Evolutionary conservation across 2,797 vertebrate species (phyloP), one percentile per base, ranked within the genome.

Genomic region (Poeciliopsis infans): DNA sequence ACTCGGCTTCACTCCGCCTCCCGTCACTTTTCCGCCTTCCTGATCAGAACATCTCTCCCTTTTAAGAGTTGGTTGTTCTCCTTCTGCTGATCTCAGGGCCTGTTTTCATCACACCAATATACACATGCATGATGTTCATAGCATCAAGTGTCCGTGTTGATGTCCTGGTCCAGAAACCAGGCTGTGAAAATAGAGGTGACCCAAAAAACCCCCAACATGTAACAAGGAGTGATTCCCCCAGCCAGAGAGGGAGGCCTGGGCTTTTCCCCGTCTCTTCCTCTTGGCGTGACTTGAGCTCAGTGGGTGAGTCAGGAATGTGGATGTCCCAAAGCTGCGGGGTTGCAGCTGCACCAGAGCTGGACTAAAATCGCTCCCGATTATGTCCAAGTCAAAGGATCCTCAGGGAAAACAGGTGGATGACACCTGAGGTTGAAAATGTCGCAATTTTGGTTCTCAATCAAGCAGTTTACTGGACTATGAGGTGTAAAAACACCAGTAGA

Each of bases 181-280:
- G 81, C 72, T 66, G 69, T 33, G 4, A 79, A 78, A 88, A 85
- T 81, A 45, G 85, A 83, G 82, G 87, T 89, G 89, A 91, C 86
- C 87, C 75, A 83, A 77, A 90, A 88, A 87, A 81, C 2, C 23
- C 36, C 85, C 2, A 28, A 85, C 68, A 69, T 78, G 23, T 85
- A 88, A 87, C 49, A 71, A 90, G 57, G 85, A 91, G 85, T 89
- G 86, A 91, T 86, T 83, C 85, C 83, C 84, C 84, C 77, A 68
- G 57, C 2, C 20, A 79, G 75, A 81, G 76, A 25, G 57, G n/a
- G 28, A 43, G 43, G 61, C 57, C 81, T 7, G 85, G 92, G 88
- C 83, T 88, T 89, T 70, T 87, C 92, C 85, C 79, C 79, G 81
- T 90, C 85, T 86, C 75, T 71, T 85, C 77, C 61, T 84, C 68